phyloP scores from a whole-genome alignment of 2,888 invertebrate genomes.

The Arrhopalites spinosus region DNA sequence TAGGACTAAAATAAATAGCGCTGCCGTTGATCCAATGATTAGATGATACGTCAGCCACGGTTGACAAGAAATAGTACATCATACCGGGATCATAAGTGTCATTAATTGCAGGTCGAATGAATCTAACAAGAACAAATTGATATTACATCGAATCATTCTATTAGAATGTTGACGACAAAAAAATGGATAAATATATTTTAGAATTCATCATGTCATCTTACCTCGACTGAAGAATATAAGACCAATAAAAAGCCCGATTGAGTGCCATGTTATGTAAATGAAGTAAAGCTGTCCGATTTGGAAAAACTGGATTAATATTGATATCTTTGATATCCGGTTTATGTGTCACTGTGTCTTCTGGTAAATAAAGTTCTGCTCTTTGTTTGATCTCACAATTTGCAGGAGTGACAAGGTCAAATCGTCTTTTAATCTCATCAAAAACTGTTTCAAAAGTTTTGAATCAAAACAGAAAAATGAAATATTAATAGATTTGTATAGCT shows the following conservation, averaged over 20 bases:
- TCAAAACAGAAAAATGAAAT: too few relatives aligned
- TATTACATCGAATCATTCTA: too few relatives aligned
- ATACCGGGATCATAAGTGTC: slow-evolving; percentile 95
- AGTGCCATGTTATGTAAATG: slow-evolving; percentile 97
- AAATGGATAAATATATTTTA: too few relatives aligned
- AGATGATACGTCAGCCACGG: slow-evolving; percentile 91
- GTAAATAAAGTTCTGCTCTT: slow-evolving; percentile 79
- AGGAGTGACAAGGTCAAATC: slow-evolving; percentile 79
- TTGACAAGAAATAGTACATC: slow-evolving; percentile 74
- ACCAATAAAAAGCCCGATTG: slow-evolving; percentile 93
- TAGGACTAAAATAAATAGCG: slow-evolving; percentile 90
- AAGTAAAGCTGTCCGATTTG: slow-evolving; percentile 88
- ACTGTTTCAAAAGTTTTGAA: too few relatives aligned
- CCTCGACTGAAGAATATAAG: slow-evolving; percentile 88
- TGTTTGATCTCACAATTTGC: slow-evolving; percentile 92
- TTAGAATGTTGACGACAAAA: too few relatives aligned
- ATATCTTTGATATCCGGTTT: slow-evolving; percentile 91
- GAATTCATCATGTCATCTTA: too few relatives aligned
- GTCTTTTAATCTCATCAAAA: slow-evolving; percentile 84
- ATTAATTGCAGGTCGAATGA: slow-evolving; percentile 80
- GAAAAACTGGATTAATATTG: slow-evolving; percentile 90
- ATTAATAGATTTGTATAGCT: too few relatives aligned
- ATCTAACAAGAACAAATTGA: too few relatives aligned
- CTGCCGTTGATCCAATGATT: slow-evolving; percentile 91
- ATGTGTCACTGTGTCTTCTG: slow-evolving; percentile 84